Evolutionary conservation across 2,113 vertebrate genomes (phyloP).

Genomic region (Tragelaphus scriptus): DNA sequence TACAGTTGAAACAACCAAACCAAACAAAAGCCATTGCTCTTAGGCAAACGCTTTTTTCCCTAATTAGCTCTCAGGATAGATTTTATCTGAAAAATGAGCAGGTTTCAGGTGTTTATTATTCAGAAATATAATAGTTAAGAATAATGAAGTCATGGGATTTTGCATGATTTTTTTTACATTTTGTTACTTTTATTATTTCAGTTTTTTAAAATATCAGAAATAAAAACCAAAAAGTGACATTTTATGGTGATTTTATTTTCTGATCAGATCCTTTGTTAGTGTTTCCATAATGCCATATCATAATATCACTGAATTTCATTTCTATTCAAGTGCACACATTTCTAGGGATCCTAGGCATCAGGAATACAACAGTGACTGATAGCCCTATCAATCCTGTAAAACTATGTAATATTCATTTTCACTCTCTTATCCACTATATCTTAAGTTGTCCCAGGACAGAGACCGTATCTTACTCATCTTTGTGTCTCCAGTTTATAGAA

Average conservation of each 20-base stretch:
- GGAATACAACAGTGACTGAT: not conserved
- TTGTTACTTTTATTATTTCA: constrained; percentile 14
- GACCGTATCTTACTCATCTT: not conserved
- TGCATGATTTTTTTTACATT: not conserved
- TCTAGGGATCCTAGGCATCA: not conserved
- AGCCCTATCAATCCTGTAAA: not conserved
- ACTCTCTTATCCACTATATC: not conserved
- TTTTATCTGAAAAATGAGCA: not conserved
- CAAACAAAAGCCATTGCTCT: not conserved
- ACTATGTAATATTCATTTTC: not conserved
- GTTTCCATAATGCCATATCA: not conserved
- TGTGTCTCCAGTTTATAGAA: not conserved
- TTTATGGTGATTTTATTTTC: not conserved
- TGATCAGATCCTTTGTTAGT: not conserved
- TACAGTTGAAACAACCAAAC: not conserved
- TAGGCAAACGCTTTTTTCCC: not conserved
- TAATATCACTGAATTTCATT: not conserved
- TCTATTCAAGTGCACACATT: not conserved
- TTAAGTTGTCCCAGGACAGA: not conserved
- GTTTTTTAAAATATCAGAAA: not conserved
- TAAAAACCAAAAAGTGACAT: not conserved
- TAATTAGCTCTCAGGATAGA: not conserved
- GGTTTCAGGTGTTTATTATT: not conserved
- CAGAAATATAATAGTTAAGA: not conserved
- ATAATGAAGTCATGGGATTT: not conserved